Base-by-base conservation (phyloP, 92 coral and sea anemone genomes). In the Zoanthus solanderi region DNA sequence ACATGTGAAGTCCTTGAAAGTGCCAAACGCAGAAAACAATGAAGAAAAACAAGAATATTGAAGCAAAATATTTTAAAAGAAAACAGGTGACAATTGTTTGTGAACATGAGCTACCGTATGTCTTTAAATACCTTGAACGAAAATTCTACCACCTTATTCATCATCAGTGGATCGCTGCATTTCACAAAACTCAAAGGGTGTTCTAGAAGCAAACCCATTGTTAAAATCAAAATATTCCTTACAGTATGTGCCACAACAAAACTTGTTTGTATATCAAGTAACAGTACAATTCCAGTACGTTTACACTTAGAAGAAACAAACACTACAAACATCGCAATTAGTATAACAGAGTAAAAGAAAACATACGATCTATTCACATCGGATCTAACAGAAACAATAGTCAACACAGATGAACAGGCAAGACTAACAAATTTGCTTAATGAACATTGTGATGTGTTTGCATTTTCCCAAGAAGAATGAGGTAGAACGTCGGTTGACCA, bases 371-470 rank as follows among this genome's bases (percentile, higher is more conserved):
- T 69, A 69, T 69, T 69, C 75, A 31, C 46, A 23, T 17, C 75
- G 45, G 88, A 88, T 37, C 66, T 81, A 5, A 13, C 67, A 28
- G 10, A 81, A 8, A 44, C 87, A 12, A 58, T 44, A 28, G 81
- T 80, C 13, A 68, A 68, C 15, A 53, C 29, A 30, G 71, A n/a
- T 23, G 78, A 80, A 79, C 67, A 32, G 17, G 79, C 72, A 46
- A 29, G 74, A 72, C 44, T 88, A 81, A 18, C 16, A 53, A 17
- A 30, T 10, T 31, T 86, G 3, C 45, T 86, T 29, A 53, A 32
- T 57, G 87, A 75, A 10, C 48, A 86, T 44, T 60, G 60, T 28
- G 87, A 86, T 57, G 56, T 79, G 65, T 78, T 87, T 72, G 91
- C 88, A n/a, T 14, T 88, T 32, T 54, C 12, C 2, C 72, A 82